phyloP scores from a whole-genome alignment of 2,797 vertebrate species.

The Serranus cabrilla region DNA sequence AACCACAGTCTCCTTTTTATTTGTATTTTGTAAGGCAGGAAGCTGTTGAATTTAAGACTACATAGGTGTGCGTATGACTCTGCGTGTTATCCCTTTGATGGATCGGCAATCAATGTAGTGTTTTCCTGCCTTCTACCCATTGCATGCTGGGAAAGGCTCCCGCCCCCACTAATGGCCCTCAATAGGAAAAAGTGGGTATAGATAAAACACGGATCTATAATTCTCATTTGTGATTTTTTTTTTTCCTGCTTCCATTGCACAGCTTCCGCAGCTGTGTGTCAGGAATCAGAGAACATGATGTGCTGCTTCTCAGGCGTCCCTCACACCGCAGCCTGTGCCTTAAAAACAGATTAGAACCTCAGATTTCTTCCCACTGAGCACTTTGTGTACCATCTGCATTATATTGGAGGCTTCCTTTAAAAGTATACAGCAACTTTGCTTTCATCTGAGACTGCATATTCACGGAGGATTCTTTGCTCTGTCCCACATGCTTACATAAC shows the following conservation, averaged over 20 bases:
- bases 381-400: slow-evolving; percentile 10
- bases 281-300: slow-evolving; percentile 43
- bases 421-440: slow-evolving; percentile 9
- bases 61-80: slow-evolving; percentile 6
- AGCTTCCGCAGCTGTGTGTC: slow-evolving; percentile 20
- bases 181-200: slow-evolving; percentile 5
- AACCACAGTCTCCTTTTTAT: not conserved
- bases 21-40: not conserved
- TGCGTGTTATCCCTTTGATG: slow-evolving; percentile 23
- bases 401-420: slow-evolving; percentile 21
- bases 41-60: slow-evolving; percentile 9
- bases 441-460: slow-evolving; percentile 26
- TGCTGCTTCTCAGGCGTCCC: slow-evolving; percentile 23
- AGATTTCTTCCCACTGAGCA: slow-evolving; percentile 1
- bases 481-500: slow-evolving; percentile 36
- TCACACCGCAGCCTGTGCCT: slow-evolving; percentile 28
- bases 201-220: slow-evolving; percentile 40
- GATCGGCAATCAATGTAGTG: slow-evolving; percentile 52
- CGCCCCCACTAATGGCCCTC: slow-evolving; percentile 14
- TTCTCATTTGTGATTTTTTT: slow-evolving; percentile 23
- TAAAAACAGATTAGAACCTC: slow-evolving; percentile 28
- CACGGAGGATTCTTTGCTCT: slow-evolving; percentile 22
- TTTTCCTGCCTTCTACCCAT: slow-evolving; percentile 31
- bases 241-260: not conserved
- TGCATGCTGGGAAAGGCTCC: slow-evolving; percentile 45